Base-by-base conservation (phyloP, 2,113 vertebrate genomes). In the Epinephelus cyanopodus region DNA sequence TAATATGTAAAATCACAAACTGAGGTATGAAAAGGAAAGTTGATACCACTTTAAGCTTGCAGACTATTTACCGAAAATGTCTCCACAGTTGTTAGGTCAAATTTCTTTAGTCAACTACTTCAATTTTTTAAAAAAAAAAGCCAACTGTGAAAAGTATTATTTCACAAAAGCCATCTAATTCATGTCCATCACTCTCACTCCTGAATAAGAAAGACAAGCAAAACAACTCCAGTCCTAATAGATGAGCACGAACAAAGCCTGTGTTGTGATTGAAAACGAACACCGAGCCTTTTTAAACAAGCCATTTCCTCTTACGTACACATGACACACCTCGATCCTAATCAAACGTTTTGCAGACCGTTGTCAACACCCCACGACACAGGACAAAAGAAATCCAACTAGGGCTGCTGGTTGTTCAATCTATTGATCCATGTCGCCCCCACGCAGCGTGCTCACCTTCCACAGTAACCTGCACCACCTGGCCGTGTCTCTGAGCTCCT, bases 381-480 rank as follows among this genome's bases (percentile, higher is more conserved):
- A 19, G 63, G 53, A 82, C 69, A 85, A 82, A 77, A 87, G 68
- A 87, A 68, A 84, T 68, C 63, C 58, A 81, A 57, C 74, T 21
- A 42, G 58, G 47, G 62, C 74, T 74, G 52, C 68, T 57, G 60
- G 68, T 85, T 87, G 84, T 82, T 86, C 76, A 86, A 48, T 81
- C 76, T 86, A 84, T 86, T 85, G 82, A 74, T 80, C 54, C 73
- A 57, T 75, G 89, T 90, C 11, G 23, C 63, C 88, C 91, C 75
- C 89, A 79, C 81, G 57, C 68, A 39, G 74, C 8, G 71, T 86
- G 90, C 91, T 93, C 90, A 76, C 90, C 89, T 93, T 93, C 89
- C 86, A 93, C 74, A 79, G 91, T 89, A 92, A 93, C 81, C 85
- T 87, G 86, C 79, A 93, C 88, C 91, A 74, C 77, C 60, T 60